Percentiles rank a stretch among this genome's conserved stretches.
These are phyloP conservation scores for Tillus elongatus DNA, from an alignment of 2,888 invertebrate species.

Conservation along the genomic window DNA sequence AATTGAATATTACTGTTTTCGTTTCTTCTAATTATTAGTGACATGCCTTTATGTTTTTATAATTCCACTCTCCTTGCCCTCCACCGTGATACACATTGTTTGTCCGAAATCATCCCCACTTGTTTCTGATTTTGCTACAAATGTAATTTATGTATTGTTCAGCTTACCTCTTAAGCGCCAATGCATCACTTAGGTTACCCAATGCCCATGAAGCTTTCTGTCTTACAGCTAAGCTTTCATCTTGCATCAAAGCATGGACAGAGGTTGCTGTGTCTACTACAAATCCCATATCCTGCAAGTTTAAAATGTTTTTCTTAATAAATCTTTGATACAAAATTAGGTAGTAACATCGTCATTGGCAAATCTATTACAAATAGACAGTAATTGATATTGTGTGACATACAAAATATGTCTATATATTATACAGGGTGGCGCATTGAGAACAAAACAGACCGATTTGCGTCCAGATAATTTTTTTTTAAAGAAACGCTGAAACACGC, in stretches of 20 bases:
- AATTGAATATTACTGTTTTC: no score
- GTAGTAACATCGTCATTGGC: no score
- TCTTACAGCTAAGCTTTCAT: slow-evolving; percentile 58
- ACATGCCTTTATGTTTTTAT: no score
- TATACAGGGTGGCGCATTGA: no score
- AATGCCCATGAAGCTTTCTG: slow-evolving; percentile 81
- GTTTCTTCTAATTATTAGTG: no score
- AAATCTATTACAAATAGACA: no score
- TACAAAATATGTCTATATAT: no score
- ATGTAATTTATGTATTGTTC: not conserved
- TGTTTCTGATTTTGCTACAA: slow-evolving; percentile 7
- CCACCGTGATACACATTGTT: not conserved
- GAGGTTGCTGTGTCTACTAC: slow-evolving; percentile 73
- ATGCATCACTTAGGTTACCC: slow-evolving; percentile 75
- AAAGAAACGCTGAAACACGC: no score
- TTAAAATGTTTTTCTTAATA: slow-evolving; percentile 6
- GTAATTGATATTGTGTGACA: no score
- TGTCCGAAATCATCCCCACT: not conserved
- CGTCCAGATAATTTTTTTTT: no score
- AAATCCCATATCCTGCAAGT: slow-evolving; percentile 50
- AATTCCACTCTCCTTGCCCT: no score
- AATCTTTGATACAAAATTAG: slow-evolving; percentile 7
- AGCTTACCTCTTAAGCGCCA: slow-evolving; percentile 60
- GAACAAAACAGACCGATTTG: no score
- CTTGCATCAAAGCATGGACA: slow-evolving; percentile 51